A percentile compares a stretch with the other conserved stretches of the same genome.
These are phyloP conservation scores for Lichenostomus cassidix DNA, from an alignment of 2,113 vertebrate genomes.

Conservation along the genomic window DNA sequence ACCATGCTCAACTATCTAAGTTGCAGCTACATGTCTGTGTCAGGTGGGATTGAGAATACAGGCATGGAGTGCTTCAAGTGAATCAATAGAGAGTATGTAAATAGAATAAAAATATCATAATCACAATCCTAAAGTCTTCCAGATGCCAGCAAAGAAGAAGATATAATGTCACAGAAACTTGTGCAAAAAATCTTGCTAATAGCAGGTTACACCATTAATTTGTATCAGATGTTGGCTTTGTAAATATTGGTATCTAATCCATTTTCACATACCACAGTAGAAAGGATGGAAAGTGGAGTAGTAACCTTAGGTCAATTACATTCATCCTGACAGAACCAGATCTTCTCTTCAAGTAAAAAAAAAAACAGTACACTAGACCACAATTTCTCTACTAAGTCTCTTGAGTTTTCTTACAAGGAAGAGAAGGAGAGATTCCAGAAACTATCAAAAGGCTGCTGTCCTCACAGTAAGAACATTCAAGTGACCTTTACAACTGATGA, in stretches of 20 bases:
- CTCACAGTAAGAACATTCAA: background rate
- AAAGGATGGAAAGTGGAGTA: background rate
- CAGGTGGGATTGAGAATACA: background rate
- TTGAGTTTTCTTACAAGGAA: background rate
- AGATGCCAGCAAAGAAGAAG: background rate
- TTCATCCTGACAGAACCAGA: background rate
- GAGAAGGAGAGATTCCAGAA: background rate
- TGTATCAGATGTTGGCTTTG: background rate
- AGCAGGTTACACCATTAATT: background rate
- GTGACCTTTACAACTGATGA: background rate
- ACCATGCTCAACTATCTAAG: background rate
- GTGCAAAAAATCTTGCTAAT: background rate
- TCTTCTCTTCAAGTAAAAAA: background rate
- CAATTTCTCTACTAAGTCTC: background rate
- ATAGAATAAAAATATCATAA: background rate
- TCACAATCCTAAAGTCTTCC: background rate
- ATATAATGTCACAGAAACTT: constrained; percentile 7
- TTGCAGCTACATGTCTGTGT: background rate
- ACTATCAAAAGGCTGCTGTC: background rate
- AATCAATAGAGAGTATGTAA: background rate
- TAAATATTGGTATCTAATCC: background rate
- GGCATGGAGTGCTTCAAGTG: background rate
- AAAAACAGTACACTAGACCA: background rate
- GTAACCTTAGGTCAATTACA: background rate
- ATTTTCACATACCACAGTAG: background rate